phyloP scores from a whole-genome alignment of 1,140 invertebrate genomes.

The Monochamus saltuarius region DNA sequence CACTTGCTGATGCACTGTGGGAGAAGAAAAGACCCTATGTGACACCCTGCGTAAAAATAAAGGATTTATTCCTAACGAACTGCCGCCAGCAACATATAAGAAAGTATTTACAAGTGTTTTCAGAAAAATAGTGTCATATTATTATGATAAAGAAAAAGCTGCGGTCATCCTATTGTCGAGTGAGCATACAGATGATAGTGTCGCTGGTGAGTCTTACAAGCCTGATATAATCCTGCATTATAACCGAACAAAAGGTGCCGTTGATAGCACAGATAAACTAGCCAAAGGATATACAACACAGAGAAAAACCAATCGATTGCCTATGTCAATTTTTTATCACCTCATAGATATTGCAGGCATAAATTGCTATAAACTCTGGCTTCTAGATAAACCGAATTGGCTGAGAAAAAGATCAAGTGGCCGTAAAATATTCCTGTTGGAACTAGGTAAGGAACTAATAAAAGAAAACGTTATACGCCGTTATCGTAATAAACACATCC shows the following conservation, averaged over 20 bases:
- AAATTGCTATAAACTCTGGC: slow-evolving; percentile 24
- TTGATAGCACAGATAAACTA: slow-evolving; percentile 31
- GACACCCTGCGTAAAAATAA: slow-evolving; percentile 9
- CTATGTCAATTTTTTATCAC: slow-evolving; percentile 39
- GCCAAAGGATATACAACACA: slow-evolving; percentile 23
- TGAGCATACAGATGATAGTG: slow-evolving; percentile 28
- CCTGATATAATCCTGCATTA: slow-evolving; percentile 32
- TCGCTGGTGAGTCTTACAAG: slow-evolving; percentile 24
- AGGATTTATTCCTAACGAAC: slow-evolving; percentile 5
- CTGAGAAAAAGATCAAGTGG: slow-evolving; percentile 13
- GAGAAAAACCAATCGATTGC: slow-evolving; percentile 42
- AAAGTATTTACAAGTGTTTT: slow-evolving; percentile 7
- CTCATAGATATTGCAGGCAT: slow-evolving; percentile 22
- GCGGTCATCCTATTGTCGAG: slow-evolving; percentile 29
- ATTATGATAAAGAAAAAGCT: slow-evolving; percentile 25
- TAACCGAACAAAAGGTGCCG: slow-evolving; percentile 35
- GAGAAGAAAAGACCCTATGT: neutral
- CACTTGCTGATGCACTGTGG: slow-evolving; percentile 2
- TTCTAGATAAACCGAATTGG: slow-evolving; percentile 16
- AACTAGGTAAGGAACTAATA: slow-evolving; percentile 17
- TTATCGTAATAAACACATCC: slow-evolving; percentile 8
- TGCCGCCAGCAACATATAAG: neutral
- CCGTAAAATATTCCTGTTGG: slow-evolving; percentile 25
- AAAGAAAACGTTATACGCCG: slow-evolving; percentile 19
- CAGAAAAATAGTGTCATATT: slow-evolving; percentile 19